phyloP scores from a whole-genome alignment of 2,888 invertebrate genomes.

The Diaprepes abbreviatus region DNA sequence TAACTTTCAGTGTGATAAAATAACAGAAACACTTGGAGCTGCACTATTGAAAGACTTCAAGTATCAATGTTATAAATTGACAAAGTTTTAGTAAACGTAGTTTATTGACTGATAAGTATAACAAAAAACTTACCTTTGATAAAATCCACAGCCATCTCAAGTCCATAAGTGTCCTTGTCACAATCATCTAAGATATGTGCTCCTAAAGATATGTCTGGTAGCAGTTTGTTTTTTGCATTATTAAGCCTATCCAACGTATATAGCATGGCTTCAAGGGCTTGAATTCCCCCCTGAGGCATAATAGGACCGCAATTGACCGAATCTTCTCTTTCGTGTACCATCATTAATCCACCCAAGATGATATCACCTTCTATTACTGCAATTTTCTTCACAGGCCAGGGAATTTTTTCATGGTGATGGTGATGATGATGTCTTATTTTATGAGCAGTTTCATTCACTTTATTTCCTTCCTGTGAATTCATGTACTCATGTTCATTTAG shows the following conservation, averaged over 20 bases:
- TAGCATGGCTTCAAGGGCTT: slow-evolving; percentile 92
- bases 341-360: slow-evolving; percentile 89
- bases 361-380: slow-evolving; percentile 91
- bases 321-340: slow-evolving; percentile 94
- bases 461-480: too few species aligned
- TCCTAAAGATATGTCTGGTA: slow-evolving; percentile 86
- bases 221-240: slow-evolving; percentile 73
- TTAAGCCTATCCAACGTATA: slow-evolving; percentile 89
- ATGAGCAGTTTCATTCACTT: neutral
- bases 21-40: too few species aligned
- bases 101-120: too few species aligned
- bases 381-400: slow-evolving; percentile 88
- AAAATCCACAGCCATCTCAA: slow-evolving; percentile 96
- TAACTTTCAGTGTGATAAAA: too few species aligned
- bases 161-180: slow-evolving; percentile 94
- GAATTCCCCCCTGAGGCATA: slow-evolving; percentile 93
- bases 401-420: slow-evolving; percentile 56
- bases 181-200: slow-evolving; percentile 94
- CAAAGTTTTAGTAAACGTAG: too few species aligned
- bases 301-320: slow-evolving; percentile 90
- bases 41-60: too few species aligned
- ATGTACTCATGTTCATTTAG: slow-evolving; percentile 29
- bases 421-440: slow-evolving; percentile 53
- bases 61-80: too few species aligned
- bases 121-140: slow-evolving; percentile 84